These are phyloP conservation scores for Metalampra italica DNA, from an alignment of 2,888 invertebrate genomes.

Conservation along the genomic window DNA sequence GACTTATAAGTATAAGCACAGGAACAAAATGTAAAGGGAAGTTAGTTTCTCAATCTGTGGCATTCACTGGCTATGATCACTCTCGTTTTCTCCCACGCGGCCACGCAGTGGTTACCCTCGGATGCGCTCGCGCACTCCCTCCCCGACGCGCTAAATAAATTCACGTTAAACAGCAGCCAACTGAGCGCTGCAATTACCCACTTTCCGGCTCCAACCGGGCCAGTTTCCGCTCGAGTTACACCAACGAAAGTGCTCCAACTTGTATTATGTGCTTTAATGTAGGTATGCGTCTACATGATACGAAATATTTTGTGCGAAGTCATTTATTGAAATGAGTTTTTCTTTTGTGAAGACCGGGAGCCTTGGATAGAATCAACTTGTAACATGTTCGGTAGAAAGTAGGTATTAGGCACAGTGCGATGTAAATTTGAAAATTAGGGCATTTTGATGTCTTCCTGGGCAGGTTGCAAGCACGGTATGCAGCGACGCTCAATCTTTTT, in stretches of 20 bases:
- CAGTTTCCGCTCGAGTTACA: conserved; percentile 24
- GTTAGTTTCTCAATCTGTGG: conserved; percentile 7
- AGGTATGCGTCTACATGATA: conserved; percentile 1
- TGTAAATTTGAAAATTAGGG: background rate
- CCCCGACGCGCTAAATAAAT: conserved; percentile 22
- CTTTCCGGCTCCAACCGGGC: conserved; percentile 33
- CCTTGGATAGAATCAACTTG: background rate
- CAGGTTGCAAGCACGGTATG: too few relatives aligned
- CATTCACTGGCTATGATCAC: conserved; percentile 25
- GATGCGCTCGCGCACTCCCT: conserved; percentile 59
- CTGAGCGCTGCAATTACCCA: conserved; percentile 36
- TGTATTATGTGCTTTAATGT: conserved; percentile 11
- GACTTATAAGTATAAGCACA: too few relatives aligned
- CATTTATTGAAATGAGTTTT: conserved; percentile 7
- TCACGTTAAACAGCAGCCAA: conserved; percentile 29
- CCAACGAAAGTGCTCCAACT: conserved; percentile 43
- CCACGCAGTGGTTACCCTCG: conserved; percentile 56
- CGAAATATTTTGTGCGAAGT: conserved; percentile 4
- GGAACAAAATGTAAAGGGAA: background rate
- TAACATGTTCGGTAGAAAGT: background rate
- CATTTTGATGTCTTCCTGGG: background rate
- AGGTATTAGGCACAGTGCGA: background rate
- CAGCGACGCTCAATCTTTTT: too few relatives aligned
- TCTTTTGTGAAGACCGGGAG: background rate
- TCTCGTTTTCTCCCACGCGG: conserved; percentile 59